Percentiles rank a stretch among this genome's conserved stretches.
Conservation (phyloP, 2,888 invertebrate genomes). For the Piscicola geometra region DNA sequence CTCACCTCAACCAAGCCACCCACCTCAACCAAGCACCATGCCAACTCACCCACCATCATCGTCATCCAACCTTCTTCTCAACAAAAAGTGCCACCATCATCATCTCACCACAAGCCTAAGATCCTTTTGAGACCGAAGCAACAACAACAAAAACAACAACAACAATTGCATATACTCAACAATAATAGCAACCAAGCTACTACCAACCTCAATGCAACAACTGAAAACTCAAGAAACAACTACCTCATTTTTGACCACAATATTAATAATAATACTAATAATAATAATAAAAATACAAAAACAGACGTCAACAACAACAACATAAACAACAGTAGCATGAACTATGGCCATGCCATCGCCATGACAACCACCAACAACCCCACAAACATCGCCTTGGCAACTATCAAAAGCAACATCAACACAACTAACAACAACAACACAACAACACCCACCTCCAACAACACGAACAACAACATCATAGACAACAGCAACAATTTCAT, state of each 20-base stretch:
- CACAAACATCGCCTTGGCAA: no score
- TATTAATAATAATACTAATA: background rate
- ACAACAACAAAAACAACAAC: no score
- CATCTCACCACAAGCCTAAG: no score
- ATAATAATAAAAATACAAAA: background rate
- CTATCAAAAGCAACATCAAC: no score
- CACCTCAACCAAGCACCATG: background rate
- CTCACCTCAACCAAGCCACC: background rate
- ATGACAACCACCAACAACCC: no score
- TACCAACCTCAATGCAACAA: background rate
- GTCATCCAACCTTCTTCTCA: constrained; percentile 17
- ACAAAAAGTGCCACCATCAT: background rate
- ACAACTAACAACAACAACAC: no score
- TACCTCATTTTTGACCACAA: no score
- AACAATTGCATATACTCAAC: no score
- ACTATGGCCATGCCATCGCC: background rate
- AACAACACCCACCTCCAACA: no score
- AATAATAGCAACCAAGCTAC: background rate
- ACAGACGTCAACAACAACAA: constrained; percentile 1
- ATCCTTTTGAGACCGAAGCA: no score
- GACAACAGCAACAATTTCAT: no score
- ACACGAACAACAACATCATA: no score
- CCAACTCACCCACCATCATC: constrained; percentile 10
- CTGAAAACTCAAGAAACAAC: background rate
- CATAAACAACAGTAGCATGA: background rate